phyloP scores from a whole-genome alignment of 2,797 vertebrate genomes.

The Macropodus opercularis region DNA sequence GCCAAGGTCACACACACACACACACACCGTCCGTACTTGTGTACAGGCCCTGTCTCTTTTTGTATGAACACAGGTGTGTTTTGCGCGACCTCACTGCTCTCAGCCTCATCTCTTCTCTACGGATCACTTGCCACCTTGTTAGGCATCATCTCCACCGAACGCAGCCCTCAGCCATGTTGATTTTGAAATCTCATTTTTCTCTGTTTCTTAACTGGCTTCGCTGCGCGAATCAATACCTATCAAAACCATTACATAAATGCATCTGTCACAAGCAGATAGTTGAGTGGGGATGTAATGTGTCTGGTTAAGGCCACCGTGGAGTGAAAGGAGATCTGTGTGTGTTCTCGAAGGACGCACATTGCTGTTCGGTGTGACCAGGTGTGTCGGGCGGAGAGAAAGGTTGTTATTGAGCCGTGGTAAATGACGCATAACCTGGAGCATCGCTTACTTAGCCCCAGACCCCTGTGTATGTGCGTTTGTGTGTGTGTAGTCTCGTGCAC shows the following conservation, averaged over 20 bases:
- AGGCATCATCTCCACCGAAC: constrained; percentile 40
- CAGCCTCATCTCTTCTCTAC: constrained; percentile 2
- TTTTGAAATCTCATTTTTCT: constrained; percentile 82
- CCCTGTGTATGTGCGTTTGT: constrained; percentile 3
- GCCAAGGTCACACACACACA: constrained; percentile 83
- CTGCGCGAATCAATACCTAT: constrained; percentile 81
- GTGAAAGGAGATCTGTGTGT: constrained; percentile 62
- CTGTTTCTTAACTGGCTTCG: constrained; percentile 74
- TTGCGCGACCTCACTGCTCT: constrained; percentile 24
- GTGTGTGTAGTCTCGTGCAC: background rate
- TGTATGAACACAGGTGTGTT: constrained; percentile 9
- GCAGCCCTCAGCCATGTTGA: constrained; percentile 70
- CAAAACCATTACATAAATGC: constrained; percentile 82
- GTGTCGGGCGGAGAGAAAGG: constrained; percentile 61
- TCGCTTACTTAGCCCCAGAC: constrained; percentile 58
- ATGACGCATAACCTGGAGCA: constrained; percentile 70
- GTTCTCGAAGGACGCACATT: constrained; percentile 64
- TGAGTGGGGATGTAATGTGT: constrained; percentile 71
- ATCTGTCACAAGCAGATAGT: constrained; percentile 81
- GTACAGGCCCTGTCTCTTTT: constrained; percentile 12
- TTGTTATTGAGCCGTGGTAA: constrained; percentile 75
- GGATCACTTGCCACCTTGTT: constrained; percentile 49
- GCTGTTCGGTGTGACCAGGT: constrained; percentile 74
- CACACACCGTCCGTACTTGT: constrained; percentile 30
- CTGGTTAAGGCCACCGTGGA: constrained; percentile 63